These are phyloP conservation scores for Ageneiosus marmoratus DNA, from an alignment of 2,113 vertebrate genomes.

Conservation along the genomic window DNA sequence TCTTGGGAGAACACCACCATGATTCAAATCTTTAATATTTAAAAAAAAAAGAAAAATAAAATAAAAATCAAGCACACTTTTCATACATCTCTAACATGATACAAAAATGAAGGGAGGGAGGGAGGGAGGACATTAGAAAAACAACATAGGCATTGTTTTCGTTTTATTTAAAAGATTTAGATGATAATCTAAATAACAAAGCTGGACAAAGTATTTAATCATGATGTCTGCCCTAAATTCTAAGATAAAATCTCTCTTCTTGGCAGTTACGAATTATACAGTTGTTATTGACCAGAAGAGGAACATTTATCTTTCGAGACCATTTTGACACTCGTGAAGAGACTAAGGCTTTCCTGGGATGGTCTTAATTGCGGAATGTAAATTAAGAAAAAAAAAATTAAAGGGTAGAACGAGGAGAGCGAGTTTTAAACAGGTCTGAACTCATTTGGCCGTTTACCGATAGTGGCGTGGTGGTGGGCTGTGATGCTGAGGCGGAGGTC, in stretches of 20 bases:
- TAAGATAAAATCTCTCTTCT: constrained; percentile 1
- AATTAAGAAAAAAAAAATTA: constrained; percentile 47
- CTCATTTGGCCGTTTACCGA: constrained; percentile 61
- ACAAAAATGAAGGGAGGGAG: constrained; percentile 24
- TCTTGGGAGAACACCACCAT: constrained; percentile 5
- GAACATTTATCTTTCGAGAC: constrained; percentile 4
- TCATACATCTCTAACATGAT: constrained; percentile 46
- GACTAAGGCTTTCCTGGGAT: constrained; percentile 53
- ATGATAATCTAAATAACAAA: neutral
- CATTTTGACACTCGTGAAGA: constrained; percentile 20
- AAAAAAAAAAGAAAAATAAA: constrained; percentile 34
- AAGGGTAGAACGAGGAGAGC: constrained; percentile 44
- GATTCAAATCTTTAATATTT: constrained; percentile 55
- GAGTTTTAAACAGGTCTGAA: neutral
- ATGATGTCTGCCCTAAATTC: constrained; percentile 1
- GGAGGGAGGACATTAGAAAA: constrained; percentile 20
- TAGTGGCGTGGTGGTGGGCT: constrained; percentile 78
- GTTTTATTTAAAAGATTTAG: constrained; percentile 38
- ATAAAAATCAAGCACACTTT: neutral
- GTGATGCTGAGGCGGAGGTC: constrained; percentile 64
- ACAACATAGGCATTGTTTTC: constrained; percentile 42
- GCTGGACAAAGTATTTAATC: neutral
- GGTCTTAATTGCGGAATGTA: constrained; percentile 68
- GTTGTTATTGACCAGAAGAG: constrained; percentile 21
- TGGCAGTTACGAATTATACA: constrained; percentile 6